Conservation (phyloP, 1,140 invertebrate species). For the Tetragonula clypearis region DNA sequence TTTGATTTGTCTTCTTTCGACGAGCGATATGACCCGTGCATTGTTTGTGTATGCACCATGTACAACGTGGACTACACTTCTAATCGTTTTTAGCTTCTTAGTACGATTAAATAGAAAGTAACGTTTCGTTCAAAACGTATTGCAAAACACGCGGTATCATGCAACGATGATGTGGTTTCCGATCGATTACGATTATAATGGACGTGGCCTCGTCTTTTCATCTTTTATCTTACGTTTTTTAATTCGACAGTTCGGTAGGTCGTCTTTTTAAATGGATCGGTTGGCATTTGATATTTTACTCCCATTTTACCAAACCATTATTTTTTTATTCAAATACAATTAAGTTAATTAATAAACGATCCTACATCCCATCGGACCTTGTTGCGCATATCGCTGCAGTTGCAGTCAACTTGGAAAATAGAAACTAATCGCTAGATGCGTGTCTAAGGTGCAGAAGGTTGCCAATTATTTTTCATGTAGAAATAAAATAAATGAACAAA, state of each 20-base stretch:
- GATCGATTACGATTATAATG: constrained; percentile 20
- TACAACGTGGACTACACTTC: background rate
- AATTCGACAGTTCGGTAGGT: constrained; percentile 14
- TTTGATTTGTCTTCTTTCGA: background rate
- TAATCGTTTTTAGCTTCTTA: background rate
- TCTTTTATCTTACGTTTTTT: constrained; percentile 18
- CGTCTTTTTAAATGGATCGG: background rate
- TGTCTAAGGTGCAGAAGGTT: background rate
- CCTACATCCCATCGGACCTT: background rate
- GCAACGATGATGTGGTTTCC: background rate
- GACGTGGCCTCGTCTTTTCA: constrained; percentile 11
- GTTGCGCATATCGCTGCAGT: too few species aligned
- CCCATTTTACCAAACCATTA: background rate
- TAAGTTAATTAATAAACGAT: too few species aligned
- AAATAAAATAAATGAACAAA: background rate
- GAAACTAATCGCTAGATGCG: background rate
- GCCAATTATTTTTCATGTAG: background rate
- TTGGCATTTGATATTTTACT: background rate
- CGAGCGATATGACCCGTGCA: background rate
- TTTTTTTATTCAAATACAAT: background rate
- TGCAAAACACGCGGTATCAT: background rate
- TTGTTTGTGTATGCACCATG: background rate
- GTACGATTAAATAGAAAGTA: background rate
- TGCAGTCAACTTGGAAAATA: background rate
- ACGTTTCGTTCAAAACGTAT: background rate